phyloP scores from a whole-genome alignment of 2,113 vertebrate genomes.

The Dolichotis patagonum region DNA sequence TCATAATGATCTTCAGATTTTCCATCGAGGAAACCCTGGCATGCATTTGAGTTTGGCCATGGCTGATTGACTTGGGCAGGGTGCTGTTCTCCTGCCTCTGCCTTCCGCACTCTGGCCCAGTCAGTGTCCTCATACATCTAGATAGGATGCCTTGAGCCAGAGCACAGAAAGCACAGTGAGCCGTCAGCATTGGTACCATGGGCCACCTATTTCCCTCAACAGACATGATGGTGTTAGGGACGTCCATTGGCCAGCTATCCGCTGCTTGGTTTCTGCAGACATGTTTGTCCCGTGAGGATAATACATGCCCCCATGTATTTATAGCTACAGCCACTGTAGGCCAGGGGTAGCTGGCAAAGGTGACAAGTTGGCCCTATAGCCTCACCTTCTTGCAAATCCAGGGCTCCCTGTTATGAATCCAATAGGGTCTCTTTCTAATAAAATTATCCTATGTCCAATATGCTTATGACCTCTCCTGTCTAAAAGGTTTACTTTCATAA shows the following conservation, averaged over 20 bases:
- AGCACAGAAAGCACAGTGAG: not conserved
- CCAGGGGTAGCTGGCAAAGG: not conserved
- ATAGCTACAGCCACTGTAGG: not conserved
- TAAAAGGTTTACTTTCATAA: not conserved
- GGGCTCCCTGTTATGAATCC: not conserved
- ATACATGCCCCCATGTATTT: not conserved
- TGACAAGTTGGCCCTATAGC: not conserved
- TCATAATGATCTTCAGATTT: slow-evolving; percentile 10
- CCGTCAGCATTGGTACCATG: not conserved
- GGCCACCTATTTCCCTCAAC: not conserved
- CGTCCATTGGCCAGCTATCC: not conserved
- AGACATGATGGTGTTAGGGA: not conserved
- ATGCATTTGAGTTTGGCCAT: not conserved
- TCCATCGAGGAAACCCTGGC: slow-evolving; percentile 52
- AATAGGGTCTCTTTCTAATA: not conserved
- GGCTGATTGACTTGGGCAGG: not conserved
- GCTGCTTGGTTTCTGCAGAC: not conserved
- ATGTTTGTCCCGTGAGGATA: not conserved
- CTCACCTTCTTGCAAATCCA: not conserved
- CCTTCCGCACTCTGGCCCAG: not conserved
- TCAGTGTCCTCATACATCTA: not conserved
- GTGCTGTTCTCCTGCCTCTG: not conserved
- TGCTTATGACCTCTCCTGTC: not conserved
- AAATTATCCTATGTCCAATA: slow-evolving; percentile 16
- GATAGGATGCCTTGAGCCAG: not conserved